Base-by-base conservation (phyloP, 2,888 invertebrate genomes). In the Ectemnius continuus region DNA sequence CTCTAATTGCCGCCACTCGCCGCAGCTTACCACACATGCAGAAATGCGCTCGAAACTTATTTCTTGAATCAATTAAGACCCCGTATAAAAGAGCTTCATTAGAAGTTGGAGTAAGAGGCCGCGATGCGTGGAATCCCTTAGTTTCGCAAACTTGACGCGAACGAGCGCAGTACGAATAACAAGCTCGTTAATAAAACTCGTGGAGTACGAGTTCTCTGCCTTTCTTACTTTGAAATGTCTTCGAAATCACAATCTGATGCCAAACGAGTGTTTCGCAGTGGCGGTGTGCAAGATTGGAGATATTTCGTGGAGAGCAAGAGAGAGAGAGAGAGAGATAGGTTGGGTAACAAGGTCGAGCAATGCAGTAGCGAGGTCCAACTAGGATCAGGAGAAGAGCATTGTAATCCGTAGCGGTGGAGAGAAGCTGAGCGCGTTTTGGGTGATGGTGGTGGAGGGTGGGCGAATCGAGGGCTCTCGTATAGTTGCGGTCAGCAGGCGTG, bases 401-500 rank as follows among this genome's bases (percentile, higher is more conserved):
- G 66, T 70, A 76, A 79, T 73, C 68, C 72, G 71, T 61, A 72
- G 73, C 62, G 62, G 64, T 66, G 47, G 63, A 70, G 73, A 36
- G 36, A 73, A 52, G 36, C 66, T 18, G 45, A 61, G 62, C 63
- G 36, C 8, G 36, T 36, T 36, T 36, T 64, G 66, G 73, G 69
- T 73, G 72, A 70, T 71, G 68, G 62, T 68, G 64, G 46, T 58
- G 64, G 48, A 73, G 79, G 81, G 80, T 81, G 80, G 80, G 79
- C 61, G 78, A 70, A 75, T 70, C 61, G 71, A 68, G 81, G 61
- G 73, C 63, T 84, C 88, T 88, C 88, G 86, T 89, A 88, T 88
- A 89, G 89, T 87, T 88, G 89, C 85, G 89, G 89, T 88, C 89
- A 88, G 89, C 88, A 86, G 87, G 87, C 89, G 89, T 89, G 88